Percentiles rank a stretch among this genome's conserved stretches.
Evolutionary conservation across 2,113 vertebrate genomes (phyloP).

Genomic region (Lophotis ruficrista): DNA sequence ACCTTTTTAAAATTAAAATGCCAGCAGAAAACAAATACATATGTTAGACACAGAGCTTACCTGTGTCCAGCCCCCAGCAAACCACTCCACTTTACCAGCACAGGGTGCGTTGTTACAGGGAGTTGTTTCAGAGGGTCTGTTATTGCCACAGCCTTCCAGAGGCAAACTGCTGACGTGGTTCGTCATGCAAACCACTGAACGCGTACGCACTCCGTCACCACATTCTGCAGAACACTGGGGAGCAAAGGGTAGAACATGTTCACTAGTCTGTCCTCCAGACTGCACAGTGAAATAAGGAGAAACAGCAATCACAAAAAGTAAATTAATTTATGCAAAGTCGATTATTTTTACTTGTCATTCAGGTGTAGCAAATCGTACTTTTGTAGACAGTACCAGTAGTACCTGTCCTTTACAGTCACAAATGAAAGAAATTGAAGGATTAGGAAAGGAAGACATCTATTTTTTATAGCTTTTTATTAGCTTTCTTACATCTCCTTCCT

Average conservation of each 20-base stretch:
- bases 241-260: not conserved
- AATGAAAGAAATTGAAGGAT: not conserved
- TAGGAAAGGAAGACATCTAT: not conserved
- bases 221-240: conserved; percentile 92
- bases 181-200: conserved; percentile 88
- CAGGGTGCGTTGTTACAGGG: conserved; percentile 89
- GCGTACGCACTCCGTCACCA: conserved; percentile 81
- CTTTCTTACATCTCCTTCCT: not conserved
- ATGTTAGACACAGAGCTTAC: conserved; percentile 47
- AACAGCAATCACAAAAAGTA: rapidly evolving
- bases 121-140: conserved; percentile 81
- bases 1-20: not conserved
- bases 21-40: not conserved
- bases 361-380: not conserved
- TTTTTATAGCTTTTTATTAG: not conserved
- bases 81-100: conserved; percentile 90
- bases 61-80: conserved; percentile 93
- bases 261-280: rapidly evolving
- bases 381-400: not conserved
- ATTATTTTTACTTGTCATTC: not conserved
- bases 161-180: conserved; percentile 91
- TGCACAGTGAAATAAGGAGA: not conserved
- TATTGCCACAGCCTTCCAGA: conserved; percentile 89
- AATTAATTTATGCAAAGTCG: rapidly evolving
- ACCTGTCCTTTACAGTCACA: not conserved